Percentiles rank a stretch among this genome's conserved stretches.
These are phyloP conservation scores for Drosophila gaucha DNA, from an alignment of 2,888 invertebrate genomes.

Conservation along the genomic window DNA sequence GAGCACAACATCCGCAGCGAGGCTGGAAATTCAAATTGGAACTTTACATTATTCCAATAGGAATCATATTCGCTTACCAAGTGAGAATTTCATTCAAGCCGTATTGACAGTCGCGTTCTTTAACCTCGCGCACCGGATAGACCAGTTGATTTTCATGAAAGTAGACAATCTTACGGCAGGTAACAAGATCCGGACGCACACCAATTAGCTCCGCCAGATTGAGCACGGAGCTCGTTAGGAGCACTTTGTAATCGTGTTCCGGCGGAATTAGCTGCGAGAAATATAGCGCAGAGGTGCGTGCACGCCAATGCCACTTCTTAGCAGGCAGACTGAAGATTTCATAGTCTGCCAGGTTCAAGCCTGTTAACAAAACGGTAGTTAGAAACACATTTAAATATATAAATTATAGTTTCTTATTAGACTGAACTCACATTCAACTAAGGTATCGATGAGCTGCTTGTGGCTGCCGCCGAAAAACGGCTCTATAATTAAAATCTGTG, in stretches of 20 bases:
- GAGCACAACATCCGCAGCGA: constrained; percentile 88
- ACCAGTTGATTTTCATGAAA: constrained; percentile 92
- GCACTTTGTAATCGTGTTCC: constrained; percentile 85
- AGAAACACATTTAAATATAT: not conserved
- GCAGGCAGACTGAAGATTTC: constrained; percentile 87
- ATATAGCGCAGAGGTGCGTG: constrained; percentile 88
- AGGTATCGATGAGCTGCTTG: constrained; percentile 87
- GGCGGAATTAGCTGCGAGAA: constrained; percentile 87
- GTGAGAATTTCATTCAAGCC: constrained; percentile 91
- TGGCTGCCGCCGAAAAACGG: constrained; percentile 91
- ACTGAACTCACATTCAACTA: constrained; percentile 82
- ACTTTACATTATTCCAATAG: not conserved
- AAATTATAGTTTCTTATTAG: not conserved
- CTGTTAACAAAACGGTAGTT: constrained; percentile 69
- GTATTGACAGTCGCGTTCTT: constrained; percentile 90
- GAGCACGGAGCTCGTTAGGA: constrained; percentile 89
- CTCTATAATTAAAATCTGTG: constrained; percentile 87
- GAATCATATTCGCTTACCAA: constrained; percentile 85
- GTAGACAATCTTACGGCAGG: constrained; percentile 88
- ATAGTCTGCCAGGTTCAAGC: constrained; percentile 81
- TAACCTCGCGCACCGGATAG: constrained; percentile 88
- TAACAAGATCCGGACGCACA: constrained; percentile 87
- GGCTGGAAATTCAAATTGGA: constrained; percentile 82
- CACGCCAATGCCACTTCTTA: constrained; percentile 92
- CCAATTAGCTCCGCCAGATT: constrained; percentile 90